These are phyloP conservation scores for Seira ritae DNA, from an alignment of 2,888 invertebrate species.

Conservation along the genomic window DNA sequence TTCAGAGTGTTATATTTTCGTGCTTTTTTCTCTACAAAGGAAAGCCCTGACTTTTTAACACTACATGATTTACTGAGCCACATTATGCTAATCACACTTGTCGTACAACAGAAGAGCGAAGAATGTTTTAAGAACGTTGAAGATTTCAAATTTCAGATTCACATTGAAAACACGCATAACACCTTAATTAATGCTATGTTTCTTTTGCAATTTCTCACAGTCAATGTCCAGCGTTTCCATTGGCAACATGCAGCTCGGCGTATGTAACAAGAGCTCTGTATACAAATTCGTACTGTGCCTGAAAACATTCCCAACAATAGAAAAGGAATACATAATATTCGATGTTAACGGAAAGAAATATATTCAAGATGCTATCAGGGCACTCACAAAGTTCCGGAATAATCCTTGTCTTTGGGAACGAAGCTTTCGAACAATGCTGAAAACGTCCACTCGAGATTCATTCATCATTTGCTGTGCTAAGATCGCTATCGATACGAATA, in stretches of 20 bases:
- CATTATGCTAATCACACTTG: conserved; percentile 42
- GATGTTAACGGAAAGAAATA: too few species aligned
- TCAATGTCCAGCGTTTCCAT: conserved; percentile 72
- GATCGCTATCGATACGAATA: conserved; percentile 92
- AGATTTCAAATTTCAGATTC: not conserved
- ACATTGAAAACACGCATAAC: too few species aligned
- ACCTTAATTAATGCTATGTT: conserved; percentile 27
- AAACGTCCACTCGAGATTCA: conserved; percentile 91
- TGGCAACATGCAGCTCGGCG: conserved; percentile 84
- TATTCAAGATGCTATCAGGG: too few species aligned
- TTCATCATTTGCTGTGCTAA: conserved; percentile 89
- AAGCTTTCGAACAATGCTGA: conserved; percentile 88
- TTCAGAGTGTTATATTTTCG: conserved; percentile 28
- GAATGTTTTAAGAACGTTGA: not conserved
- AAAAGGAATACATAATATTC: too few species aligned
- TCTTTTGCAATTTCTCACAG: conserved; percentile 35
- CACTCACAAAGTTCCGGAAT: conserved; percentile 88
- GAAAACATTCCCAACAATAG: conserved; percentile 74
- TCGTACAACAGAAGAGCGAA: not conserved
- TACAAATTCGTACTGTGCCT: conserved; percentile 95
- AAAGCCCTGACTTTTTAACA: conserved; percentile 58
- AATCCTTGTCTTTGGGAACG: conserved; percentile 89
- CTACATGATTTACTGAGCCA: conserved; percentile 59
- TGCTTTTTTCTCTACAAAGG: conserved; percentile 25
- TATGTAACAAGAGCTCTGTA: conserved; percentile 94